A percentile compares a stretch with the other conserved stretches of the same genome.
These are phyloP conservation scores for Actenoides lindsayi DNA, from an alignment of 2,113 vertebrate species.

Conservation along the genomic window DNA sequence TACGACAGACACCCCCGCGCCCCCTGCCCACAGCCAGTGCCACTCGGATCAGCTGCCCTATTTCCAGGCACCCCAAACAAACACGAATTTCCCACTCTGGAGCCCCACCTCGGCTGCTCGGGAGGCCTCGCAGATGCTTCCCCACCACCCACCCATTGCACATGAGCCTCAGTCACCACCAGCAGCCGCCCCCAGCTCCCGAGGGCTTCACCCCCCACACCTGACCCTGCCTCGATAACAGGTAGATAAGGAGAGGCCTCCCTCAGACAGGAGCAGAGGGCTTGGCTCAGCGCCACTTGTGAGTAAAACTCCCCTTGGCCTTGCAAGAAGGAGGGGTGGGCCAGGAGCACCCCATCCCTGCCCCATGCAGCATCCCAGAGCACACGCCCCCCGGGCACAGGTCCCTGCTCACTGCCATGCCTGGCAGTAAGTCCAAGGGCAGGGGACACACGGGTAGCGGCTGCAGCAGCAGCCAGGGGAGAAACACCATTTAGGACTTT, in stretches of 20 bases:
- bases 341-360: rapidly evolving
- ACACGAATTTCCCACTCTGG: neutral
- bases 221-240: neutral
- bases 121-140: neutral
- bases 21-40: neutral
- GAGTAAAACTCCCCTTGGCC: neutral
- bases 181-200: neutral
- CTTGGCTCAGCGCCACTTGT: rapidly evolving
- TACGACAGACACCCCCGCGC: neutral
- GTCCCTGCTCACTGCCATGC: neutral
- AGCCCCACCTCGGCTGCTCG: neutral
- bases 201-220: neutral
- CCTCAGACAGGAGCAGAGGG: neutral
- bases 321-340: neutral
- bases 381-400: rapidly evolving
- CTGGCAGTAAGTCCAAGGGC: neutral
- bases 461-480: neutral
- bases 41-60: neutral
- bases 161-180: neutral
- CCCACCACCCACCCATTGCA: neutral
- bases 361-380: neutral
- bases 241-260: neutral
- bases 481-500: neutral
- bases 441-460: neutral
- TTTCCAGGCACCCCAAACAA: neutral